phyloP scores from a whole-genome alignment of 2,888 invertebrate species.

The Yponomeuta plumbellus region DNA sequence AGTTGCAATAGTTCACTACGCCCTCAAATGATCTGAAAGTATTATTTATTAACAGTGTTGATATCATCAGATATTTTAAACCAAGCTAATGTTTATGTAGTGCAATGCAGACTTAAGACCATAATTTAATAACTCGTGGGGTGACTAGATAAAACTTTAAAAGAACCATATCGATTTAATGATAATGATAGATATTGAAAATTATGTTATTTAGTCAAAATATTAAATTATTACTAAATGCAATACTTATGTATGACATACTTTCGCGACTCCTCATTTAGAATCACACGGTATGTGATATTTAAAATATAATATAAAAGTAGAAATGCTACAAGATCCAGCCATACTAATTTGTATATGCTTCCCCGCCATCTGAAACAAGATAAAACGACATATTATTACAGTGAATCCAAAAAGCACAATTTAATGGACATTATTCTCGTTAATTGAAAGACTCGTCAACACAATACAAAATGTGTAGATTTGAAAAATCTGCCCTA shows the following conservation, averaged over 20 bases:
- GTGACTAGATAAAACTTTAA: too few relatives aligned
- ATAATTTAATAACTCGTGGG: too few relatives aligned
- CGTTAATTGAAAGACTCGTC: background rate
- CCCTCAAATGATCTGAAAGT: conserved; percentile 85
- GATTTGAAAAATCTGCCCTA: background rate
- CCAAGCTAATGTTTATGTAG: too few relatives aligned
- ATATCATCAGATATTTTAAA: too few relatives aligned
- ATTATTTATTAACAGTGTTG: too few relatives aligned
- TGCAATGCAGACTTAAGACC: too few relatives aligned
- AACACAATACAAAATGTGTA: background rate
- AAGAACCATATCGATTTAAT: too few relatives aligned
- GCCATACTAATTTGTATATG: conserved; percentile 95
- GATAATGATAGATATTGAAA: too few relatives aligned
- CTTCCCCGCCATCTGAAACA: conserved; percentile 93
- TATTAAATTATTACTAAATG: background rate
- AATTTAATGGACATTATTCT: background rate
- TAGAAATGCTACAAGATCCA: conserved; percentile 89
- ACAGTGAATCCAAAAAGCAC: background rate
- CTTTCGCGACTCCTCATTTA: conserved; percentile 82
- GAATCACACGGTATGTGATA: conserved; percentile 83
- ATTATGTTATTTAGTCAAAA: too few relatives aligned
- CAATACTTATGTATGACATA: conserved; percentile 49
- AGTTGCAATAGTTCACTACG: conserved; percentile 89
- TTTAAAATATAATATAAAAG: conserved; percentile 87
- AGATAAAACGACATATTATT: conserved; percentile 20